These are phyloP conservation scores for Danio jaintianensis DNA, from an alignment of 2,797 vertebrate genomes.

Conservation along the genomic window DNA sequence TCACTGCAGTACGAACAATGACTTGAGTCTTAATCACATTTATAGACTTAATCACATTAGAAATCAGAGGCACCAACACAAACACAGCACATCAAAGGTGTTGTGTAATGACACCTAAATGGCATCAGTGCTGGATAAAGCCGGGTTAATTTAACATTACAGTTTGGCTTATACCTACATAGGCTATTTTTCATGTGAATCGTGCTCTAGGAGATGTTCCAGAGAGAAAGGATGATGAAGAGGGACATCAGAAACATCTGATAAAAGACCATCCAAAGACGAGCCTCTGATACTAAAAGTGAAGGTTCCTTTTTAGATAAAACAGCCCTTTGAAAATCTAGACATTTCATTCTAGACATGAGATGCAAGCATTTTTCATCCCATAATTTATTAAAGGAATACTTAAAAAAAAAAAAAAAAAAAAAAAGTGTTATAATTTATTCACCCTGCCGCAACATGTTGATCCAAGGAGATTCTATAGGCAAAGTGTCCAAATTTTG, in stretches of 20 bases:
- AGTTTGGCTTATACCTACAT: constrained; percentile 6
- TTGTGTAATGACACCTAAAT: constrained; percentile 5
- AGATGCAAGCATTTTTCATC: not conserved
- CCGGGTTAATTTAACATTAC: not conserved
- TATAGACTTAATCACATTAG: constrained; percentile 35
- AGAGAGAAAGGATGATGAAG: constrained; percentile 36
- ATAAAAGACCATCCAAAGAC: constrained; percentile 15
- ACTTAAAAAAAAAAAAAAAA: not conserved
- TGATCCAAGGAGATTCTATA: not conserved
- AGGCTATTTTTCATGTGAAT: constrained; percentile 20
- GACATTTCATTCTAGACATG: not conserved
- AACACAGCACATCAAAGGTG: constrained; percentile 3
- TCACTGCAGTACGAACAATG: constrained; percentile 3
- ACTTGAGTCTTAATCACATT: constrained; percentile 8
- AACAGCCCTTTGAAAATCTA: not conserved
- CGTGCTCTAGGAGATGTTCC: constrained; percentile 15
- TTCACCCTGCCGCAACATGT: constrained; percentile 1
- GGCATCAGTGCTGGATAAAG: constrained; percentile 1
- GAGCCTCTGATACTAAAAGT: not conserved
- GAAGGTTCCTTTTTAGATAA: not conserved
- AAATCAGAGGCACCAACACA: constrained; percentile 5
- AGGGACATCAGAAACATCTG: not conserved
- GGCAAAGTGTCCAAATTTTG: not conserved
- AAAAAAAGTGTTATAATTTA: not conserved
- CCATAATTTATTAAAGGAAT: not conserved